These are phyloP conservation scores for Chiroxiphia lanceolata DNA, from an alignment of 2,797 vertebrate species.

Conservation along the genomic window DNA sequence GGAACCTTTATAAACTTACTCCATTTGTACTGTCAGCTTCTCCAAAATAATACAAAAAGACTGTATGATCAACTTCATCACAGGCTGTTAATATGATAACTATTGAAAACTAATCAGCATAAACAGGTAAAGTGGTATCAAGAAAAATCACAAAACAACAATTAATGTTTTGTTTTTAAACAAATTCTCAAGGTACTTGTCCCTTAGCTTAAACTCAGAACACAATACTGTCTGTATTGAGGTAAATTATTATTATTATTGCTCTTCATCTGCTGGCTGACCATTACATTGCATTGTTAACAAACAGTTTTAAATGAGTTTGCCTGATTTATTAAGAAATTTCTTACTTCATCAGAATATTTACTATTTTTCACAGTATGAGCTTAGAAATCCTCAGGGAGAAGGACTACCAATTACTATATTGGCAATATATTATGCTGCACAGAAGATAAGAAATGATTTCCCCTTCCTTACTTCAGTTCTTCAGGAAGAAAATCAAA, in stretches of 20 bases:
- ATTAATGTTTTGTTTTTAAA: background rate
- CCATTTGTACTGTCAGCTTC: background rate
- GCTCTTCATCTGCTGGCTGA: background rate
- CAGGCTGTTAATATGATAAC: background rate
- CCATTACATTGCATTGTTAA: background rate
- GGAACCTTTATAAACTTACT: background rate
- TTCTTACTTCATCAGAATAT: background rate
- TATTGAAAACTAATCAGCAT: background rate
- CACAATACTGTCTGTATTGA: background rate
- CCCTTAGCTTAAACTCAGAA: background rate
- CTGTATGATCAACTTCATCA: background rate
- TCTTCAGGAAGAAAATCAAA: background rate
- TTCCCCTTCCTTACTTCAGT: background rate
- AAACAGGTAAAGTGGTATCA: background rate
- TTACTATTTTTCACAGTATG: background rate
- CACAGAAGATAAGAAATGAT: background rate
- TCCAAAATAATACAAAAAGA: background rate
- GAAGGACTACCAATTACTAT: background rate
- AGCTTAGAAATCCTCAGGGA: background rate
- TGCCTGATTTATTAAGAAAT: background rate
- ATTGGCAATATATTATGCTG: background rate
- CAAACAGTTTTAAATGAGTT: background rate
- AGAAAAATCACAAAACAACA: background rate
- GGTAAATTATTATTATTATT: background rate
- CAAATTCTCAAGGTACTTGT: background rate